These are phyloP conservation scores for Caenorhabditis briggsae DNA, from an alignment of 1,140 invertebrate species.

Conservation along the genomic window DNA sequence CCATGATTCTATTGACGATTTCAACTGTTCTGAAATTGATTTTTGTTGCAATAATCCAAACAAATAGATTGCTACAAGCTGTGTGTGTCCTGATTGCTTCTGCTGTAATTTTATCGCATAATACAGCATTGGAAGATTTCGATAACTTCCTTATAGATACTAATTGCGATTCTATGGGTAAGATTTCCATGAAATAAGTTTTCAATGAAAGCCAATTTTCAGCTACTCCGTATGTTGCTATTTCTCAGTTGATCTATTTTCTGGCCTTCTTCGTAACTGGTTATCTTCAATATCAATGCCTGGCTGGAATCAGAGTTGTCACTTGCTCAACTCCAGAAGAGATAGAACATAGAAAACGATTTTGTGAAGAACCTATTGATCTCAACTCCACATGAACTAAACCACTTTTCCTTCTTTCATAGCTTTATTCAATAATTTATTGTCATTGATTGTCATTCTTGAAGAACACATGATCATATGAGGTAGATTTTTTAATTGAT, in stretches of 20 bases:
- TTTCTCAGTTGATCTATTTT: slow-evolving; percentile 42
- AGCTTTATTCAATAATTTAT: neutral
- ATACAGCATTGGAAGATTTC: slow-evolving; percentile 24
- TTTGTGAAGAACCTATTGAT: slow-evolving; percentile 14
- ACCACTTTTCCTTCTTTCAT: neutral
- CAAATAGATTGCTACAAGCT: slow-evolving; percentile 1
- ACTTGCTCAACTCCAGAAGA: slow-evolving; percentile 44
- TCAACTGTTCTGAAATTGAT: slow-evolving; percentile 23
- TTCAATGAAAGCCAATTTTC: neutral
- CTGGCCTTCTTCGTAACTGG: slow-evolving; percentile 32
- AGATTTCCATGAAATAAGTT: neutral
- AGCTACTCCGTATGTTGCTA: slow-evolving; percentile 23
- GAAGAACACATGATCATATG: no score
- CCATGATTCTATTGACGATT: slow-evolving; percentile 8
- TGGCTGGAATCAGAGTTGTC: slow-evolving; percentile 6
- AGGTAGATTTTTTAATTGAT: no score
- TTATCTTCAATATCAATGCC: slow-evolving; percentile 46
- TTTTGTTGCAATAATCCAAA: slow-evolving; percentile 28
- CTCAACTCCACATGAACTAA: neutral
- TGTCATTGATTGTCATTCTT: neutral
- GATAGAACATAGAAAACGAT: slow-evolving; percentile 26
- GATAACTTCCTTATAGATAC: slow-evolving; percentile 25
- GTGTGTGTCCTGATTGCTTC: neutral
- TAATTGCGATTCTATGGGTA: slow-evolving; percentile 40
- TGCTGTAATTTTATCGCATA: slow-evolving; percentile 25